Base-by-base conservation (phyloP, 2,888 invertebrate genomes). In the Ornithoptera priamus region DNA sequence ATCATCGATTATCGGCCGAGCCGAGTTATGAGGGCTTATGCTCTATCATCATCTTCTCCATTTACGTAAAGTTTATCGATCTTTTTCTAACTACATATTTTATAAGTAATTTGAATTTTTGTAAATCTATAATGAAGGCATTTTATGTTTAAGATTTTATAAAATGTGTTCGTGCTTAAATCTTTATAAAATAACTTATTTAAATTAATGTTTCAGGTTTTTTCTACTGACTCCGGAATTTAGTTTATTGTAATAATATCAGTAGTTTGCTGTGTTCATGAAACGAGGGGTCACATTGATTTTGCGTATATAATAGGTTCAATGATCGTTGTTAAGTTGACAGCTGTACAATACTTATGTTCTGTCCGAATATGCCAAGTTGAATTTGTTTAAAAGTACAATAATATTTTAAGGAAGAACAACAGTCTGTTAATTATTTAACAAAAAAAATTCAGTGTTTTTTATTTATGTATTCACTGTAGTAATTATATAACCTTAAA, bases 1-100 rank as follows among this genome's bases (percentile, higher is more conserved):
- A 83, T 88, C 87, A 87, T 84, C 82, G 85, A 88, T 89, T 87
- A 87, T 87, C 81, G 83, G 81, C 79, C 77, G 78, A 77, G 80
- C 78, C 78, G 81, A 86, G 85, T 87, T 87, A 86, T 86, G 84
- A 83, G 85, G 80, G 84, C 84, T 77, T 80, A 79, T 82, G 76
- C 84, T 83, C 84, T 85, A 86, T 79, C 82, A 85, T 85, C 83
- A 85, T 77, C 75, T 78, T 70, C 75, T 46, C 46, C 46, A 46
- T 46, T 46, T 46, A 46, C 70, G 10, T 61, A 65, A 62, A 81
- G 87, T 85, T 86, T 84, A 73, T 85, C 86, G 78, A 84, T 83
- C 85, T 78, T 75, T 68, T 8, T 2, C 18, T 36, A n/a, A 1
- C 46, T 46, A 46, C 30, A 22, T 20, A 7, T 30, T 64, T 63